Base-by-base conservation (phyloP, 1,140 invertebrate genomes). In the Drosophila truncata region DNA sequence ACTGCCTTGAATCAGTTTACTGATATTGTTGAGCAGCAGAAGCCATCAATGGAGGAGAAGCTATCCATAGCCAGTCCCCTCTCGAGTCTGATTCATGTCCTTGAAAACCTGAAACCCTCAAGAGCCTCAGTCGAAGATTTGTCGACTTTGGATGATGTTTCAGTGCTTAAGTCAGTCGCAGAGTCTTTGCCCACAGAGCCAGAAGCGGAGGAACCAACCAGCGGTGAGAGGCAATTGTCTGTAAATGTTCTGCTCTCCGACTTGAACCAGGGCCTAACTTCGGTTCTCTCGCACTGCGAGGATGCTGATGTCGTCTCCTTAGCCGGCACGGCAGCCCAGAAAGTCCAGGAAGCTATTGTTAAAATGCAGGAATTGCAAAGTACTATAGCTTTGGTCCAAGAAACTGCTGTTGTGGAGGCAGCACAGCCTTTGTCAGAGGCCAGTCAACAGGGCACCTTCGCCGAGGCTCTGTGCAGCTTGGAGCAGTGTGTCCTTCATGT, bases 61-160 rank as follows among this genome's bases (percentile, higher is more conserved):
- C 63, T 82, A 1, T 54, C 78, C 9, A 79, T 90, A 27, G 70
- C 71, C 10, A 66, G 78, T 65, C 85, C 81, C 0, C 57, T 90
- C 0, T 70, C 71, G 5, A 73, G 67, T n/a, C 77, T 90, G 37
- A 70, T 90, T 29, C 78, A 82, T 13, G 74, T 80, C 1, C 71
- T 90, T 1, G 78, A 79, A 31, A 61, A 67, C 16, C 47, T 86
- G 10, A 82, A 91, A 4, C 74, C 78, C 2, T 8, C 46, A 0
- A 85, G 52, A 8, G 52, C 37, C 13, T 88, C 84, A 25, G 27
- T 41, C 13, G 88, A 92, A 20, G 77, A 92, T 47, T 8, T 87
- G 8, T 91, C 94, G 7, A 95, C 94, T 13, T 86, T 94, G 59
- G 94, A 94, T 75, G 94, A 95, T 86, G 92, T 95, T 63, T 95